Conservation (phyloP, 2,888 invertebrate species). For the Parthenolecanium corni region DNA sequence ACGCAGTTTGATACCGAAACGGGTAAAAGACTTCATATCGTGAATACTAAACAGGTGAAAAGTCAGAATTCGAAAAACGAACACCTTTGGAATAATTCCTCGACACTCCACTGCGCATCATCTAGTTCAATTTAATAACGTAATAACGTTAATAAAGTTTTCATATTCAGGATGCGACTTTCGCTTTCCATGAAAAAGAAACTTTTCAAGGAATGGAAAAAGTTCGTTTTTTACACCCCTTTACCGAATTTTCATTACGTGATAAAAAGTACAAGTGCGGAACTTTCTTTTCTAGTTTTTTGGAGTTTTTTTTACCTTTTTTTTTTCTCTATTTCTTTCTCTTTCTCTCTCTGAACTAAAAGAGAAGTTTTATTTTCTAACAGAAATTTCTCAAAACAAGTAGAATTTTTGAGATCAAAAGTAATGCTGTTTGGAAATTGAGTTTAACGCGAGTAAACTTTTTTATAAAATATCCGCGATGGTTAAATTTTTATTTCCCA, state of each 20-base stretch:
- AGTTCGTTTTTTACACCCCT: conserved; percentile 12
- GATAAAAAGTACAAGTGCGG: conserved; percentile 1
- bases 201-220: conserved; percentile 16
- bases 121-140: conserved; percentile 23
- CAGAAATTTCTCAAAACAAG: too few relatives aligned
- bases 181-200: conserved; percentile 13
- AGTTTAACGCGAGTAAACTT: too few relatives aligned
- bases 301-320: too few relatives aligned
- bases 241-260: conserved; percentile 24
- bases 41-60: conserved; percentile 23
- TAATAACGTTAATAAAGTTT: conserved; percentile 27
- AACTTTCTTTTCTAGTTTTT: too few relatives aligned
- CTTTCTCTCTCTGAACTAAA: too few relatives aligned
- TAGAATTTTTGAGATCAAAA: too few relatives aligned
- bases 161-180: conserved; percentile 26
- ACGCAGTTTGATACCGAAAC: conserved; percentile 25
- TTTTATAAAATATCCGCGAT: too few relatives aligned
- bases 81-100: conserved; percentile 26
- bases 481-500: too few relatives aligned
- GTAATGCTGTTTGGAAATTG: too few relatives aligned
- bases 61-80: conserved; percentile 24
- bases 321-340: too few relatives aligned
- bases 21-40: conserved; percentile 21
- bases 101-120: conserved; percentile 17
- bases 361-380: too few relatives aligned